Conservation (phyloP, 2,113 vertebrate species). For the Zosterops borbonicus region DNA sequence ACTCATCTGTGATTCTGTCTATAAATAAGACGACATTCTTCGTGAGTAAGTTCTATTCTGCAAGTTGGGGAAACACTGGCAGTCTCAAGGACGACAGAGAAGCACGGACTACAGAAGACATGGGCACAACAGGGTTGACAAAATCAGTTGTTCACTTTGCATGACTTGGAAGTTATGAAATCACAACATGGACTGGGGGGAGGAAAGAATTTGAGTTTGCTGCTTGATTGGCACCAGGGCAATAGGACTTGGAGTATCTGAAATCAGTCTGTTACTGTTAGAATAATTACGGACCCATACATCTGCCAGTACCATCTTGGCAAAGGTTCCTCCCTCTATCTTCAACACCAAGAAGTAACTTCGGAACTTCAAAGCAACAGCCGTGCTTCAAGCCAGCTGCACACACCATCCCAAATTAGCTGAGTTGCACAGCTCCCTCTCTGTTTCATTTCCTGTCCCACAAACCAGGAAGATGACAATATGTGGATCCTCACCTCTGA, state of each 20-base stretch:
- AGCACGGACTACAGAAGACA: neutral
- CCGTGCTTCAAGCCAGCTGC: neutral
- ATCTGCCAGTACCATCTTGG: neutral
- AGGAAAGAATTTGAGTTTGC: neutral
- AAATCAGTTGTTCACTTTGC: accelerated
- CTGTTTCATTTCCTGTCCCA: neutral
- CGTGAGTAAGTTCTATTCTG: neutral
- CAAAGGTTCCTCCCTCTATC: neutral
- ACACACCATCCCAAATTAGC: neutral
- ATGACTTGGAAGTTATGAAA: neutral
- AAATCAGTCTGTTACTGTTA: neutral
- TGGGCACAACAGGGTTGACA: neutral
- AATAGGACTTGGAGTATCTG: neutral
- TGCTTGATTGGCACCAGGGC: neutral
- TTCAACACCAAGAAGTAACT: neutral
- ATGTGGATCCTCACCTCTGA: neutral
- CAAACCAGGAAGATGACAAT: neutral
- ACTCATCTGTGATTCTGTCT: neutral
- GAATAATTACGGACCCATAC: neutral
- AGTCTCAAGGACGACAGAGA: no score
- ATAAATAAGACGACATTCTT: neutral
- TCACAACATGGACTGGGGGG: neutral
- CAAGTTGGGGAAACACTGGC: neutral
- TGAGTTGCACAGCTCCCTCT: neutral
- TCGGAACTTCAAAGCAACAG: neutral